A percentile compares a stretch with the other conserved stretches of the same genome.
phyloP scores from a whole-genome alignment of 2,888 invertebrate genomes.

The Dromius quadrimaculatus region DNA sequence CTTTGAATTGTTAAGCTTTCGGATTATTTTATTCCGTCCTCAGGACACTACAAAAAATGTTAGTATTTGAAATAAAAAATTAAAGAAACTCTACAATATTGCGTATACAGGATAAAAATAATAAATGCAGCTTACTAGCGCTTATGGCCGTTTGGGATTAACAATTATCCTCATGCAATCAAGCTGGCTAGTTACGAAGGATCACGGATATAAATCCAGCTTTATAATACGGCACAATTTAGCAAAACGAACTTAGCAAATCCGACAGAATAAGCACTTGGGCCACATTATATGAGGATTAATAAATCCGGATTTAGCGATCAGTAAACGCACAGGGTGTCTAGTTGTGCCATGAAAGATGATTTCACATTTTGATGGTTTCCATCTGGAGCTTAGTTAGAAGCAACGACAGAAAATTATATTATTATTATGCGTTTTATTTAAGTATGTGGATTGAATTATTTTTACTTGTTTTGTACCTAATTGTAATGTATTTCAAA shows the following conservation, averaged over 20 bases:
- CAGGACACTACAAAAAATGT: background rate
- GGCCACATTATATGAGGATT: slow-evolving; percentile 24
- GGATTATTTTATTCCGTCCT: no score
- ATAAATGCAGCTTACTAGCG: slow-evolving; percentile 7
- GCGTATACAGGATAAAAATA: slow-evolving; percentile 5
- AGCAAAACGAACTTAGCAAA: slow-evolving; percentile 29
- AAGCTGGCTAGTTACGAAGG: slow-evolving; percentile 18
- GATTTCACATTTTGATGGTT: no score
- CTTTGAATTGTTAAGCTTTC: background rate
- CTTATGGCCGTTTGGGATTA: slow-evolving; percentile 6
- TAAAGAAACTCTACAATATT: background rate
- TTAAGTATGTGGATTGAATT: no score
- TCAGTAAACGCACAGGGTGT: no score
- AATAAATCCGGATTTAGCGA: slow-evolving; percentile 30
- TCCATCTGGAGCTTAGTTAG: no score
- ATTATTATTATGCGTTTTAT: no score
- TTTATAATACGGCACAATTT: slow-evolving; percentile 12
- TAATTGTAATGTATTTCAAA: no score
- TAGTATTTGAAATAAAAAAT: no score
- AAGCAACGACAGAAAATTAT: no score
- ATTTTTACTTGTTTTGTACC: no score
- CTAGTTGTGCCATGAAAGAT: no score
- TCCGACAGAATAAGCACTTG: slow-evolving; percentile 10
- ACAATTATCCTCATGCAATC: slow-evolving; percentile 28
- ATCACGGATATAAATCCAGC: slow-evolving; percentile 40